These are phyloP conservation scores for Microvelia longipes DNA, from an alignment of 1,140 invertebrate species.

Conservation along the genomic window DNA sequence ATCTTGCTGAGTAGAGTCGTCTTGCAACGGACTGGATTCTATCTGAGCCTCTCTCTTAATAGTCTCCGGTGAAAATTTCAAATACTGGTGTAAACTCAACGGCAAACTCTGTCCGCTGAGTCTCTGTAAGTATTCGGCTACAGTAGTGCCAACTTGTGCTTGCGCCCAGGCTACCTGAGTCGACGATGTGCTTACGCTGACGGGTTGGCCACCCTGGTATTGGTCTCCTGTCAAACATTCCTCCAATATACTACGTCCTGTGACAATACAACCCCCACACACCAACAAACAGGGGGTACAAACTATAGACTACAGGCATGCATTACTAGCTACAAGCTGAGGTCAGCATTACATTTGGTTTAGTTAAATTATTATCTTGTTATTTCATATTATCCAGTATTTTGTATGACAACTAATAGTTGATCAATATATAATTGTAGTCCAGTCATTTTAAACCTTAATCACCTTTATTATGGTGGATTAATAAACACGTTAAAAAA, in stretches of 20 bases:
- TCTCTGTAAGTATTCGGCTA: slow-evolving; percentile 65
- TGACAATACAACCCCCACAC: neutral
- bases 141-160: slow-evolving; percentile 51
- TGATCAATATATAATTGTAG: too few relatives aligned
- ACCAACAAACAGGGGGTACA: neutral
- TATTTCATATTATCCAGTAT: too few relatives aligned
- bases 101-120: slow-evolving; percentile 53
- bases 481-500: too few relatives aligned
- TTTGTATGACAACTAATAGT: too few relatives aligned
- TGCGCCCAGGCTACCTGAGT: slow-evolving; percentile 28
- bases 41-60: slow-evolving; percentile 51
- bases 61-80: slow-evolving; percentile 64
- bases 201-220: slow-evolving; percentile 24
- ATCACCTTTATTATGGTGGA: too few relatives aligned
- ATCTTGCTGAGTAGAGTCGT: slow-evolving; percentile 23
- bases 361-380: too few relatives aligned
- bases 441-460: too few relatives aligned
- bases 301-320: neutral
- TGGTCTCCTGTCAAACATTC: slow-evolving; percentile 27
- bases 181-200: slow-evolving; percentile 34
- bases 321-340: too few relatives aligned
- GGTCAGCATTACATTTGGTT: too few relatives aligned
- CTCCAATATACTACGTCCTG: slow-evolving; percentile 21
- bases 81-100: slow-evolving; percentile 60
- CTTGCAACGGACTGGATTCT: slow-evolving; percentile 35